Percentiles rank a stretch among this genome's conserved stretches.
phyloP scores from a whole-genome alignment of 2,797 vertebrate species.

The Silurus aristotelis region DNA sequence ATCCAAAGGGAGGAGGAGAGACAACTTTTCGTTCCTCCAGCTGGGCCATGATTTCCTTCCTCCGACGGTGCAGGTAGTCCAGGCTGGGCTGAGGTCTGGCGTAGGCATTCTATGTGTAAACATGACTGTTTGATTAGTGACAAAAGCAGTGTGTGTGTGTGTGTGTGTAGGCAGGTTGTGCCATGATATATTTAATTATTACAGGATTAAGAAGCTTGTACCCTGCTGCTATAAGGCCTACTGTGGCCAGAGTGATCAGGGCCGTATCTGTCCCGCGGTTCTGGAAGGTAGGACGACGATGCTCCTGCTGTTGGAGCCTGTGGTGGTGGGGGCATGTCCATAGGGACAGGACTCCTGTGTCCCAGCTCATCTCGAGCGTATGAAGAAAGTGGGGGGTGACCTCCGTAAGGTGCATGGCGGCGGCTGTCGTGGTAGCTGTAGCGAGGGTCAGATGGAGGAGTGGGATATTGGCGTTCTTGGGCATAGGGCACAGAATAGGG shows the following conservation, averaged over 20 bases:
- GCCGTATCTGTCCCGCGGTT: conserved; percentile 86
- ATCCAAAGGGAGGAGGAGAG: conserved; percentile 91
- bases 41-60: conserved; percentile 95
- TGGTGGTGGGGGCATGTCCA: conserved; percentile 79
- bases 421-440: conserved; percentile 84
- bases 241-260: conserved; percentile 85
- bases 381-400: conserved; percentile 80
- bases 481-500: conserved; percentile 80
- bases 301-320: conserved; percentile 64
- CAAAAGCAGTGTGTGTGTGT: not conserved
- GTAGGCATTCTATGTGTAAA: conserved; percentile 73
- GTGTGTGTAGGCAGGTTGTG: not conserved
- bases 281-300: conserved; percentile 83
- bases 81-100: conserved; percentile 82
- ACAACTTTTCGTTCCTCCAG: conserved; percentile 94
- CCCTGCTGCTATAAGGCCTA: conserved; percentile 86
- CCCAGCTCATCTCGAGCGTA: conserved; percentile 87
- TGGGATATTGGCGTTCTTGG: conserved; percentile 83
- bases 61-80: conserved; percentile 90
- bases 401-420: conserved; percentile 76
- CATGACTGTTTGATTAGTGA: not conserved
- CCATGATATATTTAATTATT: not conserved
- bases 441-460: conserved; percentile 77
- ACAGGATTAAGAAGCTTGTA: not conserved
- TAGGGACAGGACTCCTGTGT: conserved; percentile 85